Percentiles rank a stretch among this genome's conserved stretches.
Evolutionary conservation across 53 echinoderm and acorn worm genomes (phyloP).

Genomic region (Henricia sp.): DNA sequence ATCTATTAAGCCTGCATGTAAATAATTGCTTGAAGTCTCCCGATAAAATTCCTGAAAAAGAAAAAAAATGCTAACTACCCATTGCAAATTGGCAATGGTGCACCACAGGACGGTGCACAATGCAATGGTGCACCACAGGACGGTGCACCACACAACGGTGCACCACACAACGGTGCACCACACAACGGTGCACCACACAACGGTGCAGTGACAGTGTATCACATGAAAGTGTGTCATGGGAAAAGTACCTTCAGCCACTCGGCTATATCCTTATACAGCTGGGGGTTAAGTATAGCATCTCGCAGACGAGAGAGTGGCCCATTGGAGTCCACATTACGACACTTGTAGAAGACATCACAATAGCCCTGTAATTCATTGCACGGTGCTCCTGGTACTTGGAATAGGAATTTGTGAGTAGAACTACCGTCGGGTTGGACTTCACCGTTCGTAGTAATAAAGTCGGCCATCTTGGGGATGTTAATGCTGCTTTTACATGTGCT

Average conservation of each 20-base stretch:
- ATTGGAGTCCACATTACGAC: conserved; percentile 87
- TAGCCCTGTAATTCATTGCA: conserved; percentile 87
- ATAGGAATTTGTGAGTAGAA: conserved; percentile 51
- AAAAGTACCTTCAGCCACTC: conserved; percentile 86
- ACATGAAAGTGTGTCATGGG: no score
- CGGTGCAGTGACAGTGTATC: no score
- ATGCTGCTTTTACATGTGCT: conserved; percentile 61
- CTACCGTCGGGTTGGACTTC: conserved; percentile 33
- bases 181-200: no score
- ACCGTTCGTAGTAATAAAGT: conserved; percentile 57
- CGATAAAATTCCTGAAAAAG: no score
- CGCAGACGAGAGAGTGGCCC: conserved; percentile 88
- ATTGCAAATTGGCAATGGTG: no score
- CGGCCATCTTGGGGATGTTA: conserved; percentile 25
- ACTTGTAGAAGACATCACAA: conserved; percentile 96
- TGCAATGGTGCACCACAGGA: no score
- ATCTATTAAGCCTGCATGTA: no score
- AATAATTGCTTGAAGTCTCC: no score
- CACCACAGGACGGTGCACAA: no score
- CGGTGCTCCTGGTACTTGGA: conserved; percentile 87
- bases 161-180: no score
- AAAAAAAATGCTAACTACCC: no score
- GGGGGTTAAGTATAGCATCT: conserved; percentile 87
- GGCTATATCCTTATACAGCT: conserved; percentile 88
- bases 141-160: no score